Evolutionary conservation across 2,113 vertebrate genomes (phyloP), one percentile per base, ranked within the genome.

Genomic region (Lophura nycthemera): DNA sequence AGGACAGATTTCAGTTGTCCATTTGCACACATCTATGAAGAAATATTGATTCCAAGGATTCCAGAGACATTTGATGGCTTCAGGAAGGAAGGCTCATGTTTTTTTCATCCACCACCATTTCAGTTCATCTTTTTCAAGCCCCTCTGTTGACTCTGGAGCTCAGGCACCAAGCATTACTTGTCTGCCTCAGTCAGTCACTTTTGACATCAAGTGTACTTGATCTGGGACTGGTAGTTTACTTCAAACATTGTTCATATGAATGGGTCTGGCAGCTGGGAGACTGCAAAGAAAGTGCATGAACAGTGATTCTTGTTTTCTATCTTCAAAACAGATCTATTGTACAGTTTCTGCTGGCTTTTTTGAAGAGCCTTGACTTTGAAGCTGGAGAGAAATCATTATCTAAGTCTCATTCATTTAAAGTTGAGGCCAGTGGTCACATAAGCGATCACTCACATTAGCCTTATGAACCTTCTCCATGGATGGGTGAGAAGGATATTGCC

Each of bases 221-320:
- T 97, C 94, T 94, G 91, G 87, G 92, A 86, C 93, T 92, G 93
- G 96, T 96, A 95, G 93, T 92, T 96, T 89, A 92, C 95, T 95
- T 96, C 95, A 97, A 96, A 95, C 93, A 52, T 87, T 70, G 95
- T 81, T 94, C 92, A 11, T 84, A 14, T 84, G 93, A 96, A 96
- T 95, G 86, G 92, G 73, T 74, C 83, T 97, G 96, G 96, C 94
- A 97, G 92, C 88, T 86, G 91, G 81, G 94, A 92, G 83, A 71
- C 82, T 82, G 94, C 57, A 88, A 71, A 87, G 94, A 95, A 94
- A 96, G 67, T 96, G 92, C 93, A 86, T 36, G 84, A 94, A 83
- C 91, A 95, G 91, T 90, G 95, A 94, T 95, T 96, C 94, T 94
- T 95, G 94, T 93, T 91, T 96, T 95, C 91, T 91, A 66, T 95